A percentile compares a stretch with the other conserved stretches of the same genome.
Conservation (phyloP, 2,797 vertebrate genomes). For the Platyrinchus mystaceus region DNA sequence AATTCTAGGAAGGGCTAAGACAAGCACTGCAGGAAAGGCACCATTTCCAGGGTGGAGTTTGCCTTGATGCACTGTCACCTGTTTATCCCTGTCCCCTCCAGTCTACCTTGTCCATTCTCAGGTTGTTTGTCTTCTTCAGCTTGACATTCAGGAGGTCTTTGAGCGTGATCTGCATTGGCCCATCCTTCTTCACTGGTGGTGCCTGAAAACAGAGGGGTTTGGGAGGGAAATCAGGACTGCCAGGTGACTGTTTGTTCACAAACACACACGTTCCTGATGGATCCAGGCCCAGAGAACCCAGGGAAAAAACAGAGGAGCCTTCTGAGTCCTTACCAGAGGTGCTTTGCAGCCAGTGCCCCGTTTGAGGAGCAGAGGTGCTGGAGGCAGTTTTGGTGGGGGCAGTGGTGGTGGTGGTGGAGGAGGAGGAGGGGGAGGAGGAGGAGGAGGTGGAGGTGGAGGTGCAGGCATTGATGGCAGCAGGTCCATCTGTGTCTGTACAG, state of each 20-base stretch:
- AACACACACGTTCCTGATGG: neutral
- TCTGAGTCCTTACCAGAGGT: conserved; percentile 67
- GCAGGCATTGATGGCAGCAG: neutral
- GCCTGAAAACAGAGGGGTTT: conserved; percentile 42
- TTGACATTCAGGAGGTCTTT: conserved; percentile 82
- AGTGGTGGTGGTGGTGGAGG: conserved; percentile 38
- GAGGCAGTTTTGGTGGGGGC: conserved; percentile 38
- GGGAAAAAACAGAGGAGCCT: neutral
- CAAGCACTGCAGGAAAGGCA: neutral
- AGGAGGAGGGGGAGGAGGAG: neutral
- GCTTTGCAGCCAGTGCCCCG: conserved; percentile 23
- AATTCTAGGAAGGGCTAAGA: neutral
- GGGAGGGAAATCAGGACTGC: neutral
- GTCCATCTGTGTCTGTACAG: neutral
- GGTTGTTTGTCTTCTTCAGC: conserved; percentile 74
- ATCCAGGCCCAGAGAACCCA: neutral
- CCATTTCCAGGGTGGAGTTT: neutral
- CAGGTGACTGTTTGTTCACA: neutral
- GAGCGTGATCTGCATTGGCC: conserved; percentile 76
- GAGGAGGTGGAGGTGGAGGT: conserved; percentile 20
- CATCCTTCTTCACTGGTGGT: conserved; percentile 55
- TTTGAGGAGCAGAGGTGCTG: conserved; percentile 58
- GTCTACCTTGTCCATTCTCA: conserved; percentile 60
- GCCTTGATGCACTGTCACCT: neutral
- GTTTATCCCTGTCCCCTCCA: accelerated